These are phyloP conservation scores for Siniperca obscura DNA, from an alignment of 2,797 vertebrate genomes.

Conservation along the genomic window DNA sequence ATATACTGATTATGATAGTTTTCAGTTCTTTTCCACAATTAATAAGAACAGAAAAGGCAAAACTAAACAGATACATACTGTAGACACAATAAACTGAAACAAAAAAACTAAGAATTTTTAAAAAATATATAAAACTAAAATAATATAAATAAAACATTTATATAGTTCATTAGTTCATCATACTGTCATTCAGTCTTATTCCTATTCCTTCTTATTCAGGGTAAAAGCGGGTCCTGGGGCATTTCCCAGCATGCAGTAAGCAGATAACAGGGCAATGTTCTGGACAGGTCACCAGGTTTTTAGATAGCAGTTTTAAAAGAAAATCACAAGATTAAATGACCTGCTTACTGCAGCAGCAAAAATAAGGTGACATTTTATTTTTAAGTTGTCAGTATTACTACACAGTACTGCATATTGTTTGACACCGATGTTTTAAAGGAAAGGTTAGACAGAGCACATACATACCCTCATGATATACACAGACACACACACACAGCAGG, in stretches of 20 bases:
- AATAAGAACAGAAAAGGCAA: not conserved
- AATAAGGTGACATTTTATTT: not conserved
- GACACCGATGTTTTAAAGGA: not conserved
- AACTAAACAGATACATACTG: not conserved
- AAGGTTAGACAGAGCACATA: slow-evolving; percentile 4
- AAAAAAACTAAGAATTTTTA: too few species aligned
- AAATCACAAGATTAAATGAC: slow-evolving; percentile 5
- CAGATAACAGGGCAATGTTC: not conserved
- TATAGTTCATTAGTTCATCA: not conserved
- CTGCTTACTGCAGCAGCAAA: slow-evolving; percentile 19
- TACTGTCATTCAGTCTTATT: not conserved
- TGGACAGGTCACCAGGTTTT: slow-evolving; percentile 16
- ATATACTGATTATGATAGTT: too few species aligned
- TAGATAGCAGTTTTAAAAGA: slow-evolving; percentile 32
- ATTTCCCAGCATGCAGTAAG: not conserved
- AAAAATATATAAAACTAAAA: not conserved
- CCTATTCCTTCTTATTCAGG: not conserved
- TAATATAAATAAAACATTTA: not conserved
- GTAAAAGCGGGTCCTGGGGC: not conserved
- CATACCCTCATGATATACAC: slow-evolving; percentile 15
- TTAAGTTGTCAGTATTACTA: not conserved
- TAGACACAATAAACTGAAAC: not conserved
- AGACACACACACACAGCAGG: slow-evolving; percentile 32
- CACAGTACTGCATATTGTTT: not conserved
- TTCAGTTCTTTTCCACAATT: not conserved